Evolutionary conservation across 2,888 invertebrate species (phyloP).

Genomic region (Drosophila barbarae): DNA sequence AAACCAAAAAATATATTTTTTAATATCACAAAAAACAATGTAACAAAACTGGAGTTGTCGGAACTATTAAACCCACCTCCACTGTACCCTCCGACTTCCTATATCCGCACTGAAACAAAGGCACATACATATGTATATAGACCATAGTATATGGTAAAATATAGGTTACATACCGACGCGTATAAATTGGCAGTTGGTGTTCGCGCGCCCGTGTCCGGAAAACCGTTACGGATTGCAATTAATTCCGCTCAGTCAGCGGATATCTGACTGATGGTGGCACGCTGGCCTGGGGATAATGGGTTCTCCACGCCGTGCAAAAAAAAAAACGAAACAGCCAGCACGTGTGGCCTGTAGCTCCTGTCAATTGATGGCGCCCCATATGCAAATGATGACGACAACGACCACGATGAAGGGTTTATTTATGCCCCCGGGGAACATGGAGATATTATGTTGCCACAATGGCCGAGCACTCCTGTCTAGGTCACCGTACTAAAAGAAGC

Average conservation of each 20-base stretch:
- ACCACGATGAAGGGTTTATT: constrained; percentile 38
- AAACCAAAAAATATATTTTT: not conserved
- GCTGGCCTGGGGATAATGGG: constrained; percentile 21
- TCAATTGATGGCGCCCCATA: constrained; percentile 51
- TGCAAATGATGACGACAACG: constrained; percentile 56
- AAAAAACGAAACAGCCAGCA: constrained; percentile 2
- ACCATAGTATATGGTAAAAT: not conserved
- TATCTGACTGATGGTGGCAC: constrained; percentile 32
- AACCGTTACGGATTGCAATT: constrained; percentile 73
- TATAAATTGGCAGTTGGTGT: constrained; percentile 57
- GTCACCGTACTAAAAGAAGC: constrained; percentile 13
- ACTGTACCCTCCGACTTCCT: not conserved
- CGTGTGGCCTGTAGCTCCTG: constrained; percentile 15
- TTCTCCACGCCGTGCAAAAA: constrained; percentile 2
- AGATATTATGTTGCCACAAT: constrained; percentile 25
- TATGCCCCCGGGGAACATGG: constrained; percentile 13
- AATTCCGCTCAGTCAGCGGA: constrained; percentile 70
- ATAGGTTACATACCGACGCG: constrained; percentile 6
- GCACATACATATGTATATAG: constrained; percentile 4
- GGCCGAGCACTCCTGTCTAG: constrained; percentile 22
- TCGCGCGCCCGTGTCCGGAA: constrained; percentile 55
- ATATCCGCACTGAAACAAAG: constrained; percentile 21
- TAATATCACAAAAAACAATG: not conserved
- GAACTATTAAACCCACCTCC: not conserved
- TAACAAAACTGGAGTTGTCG: not conserved